Evolutionary conservation across 1,140 invertebrate species (phyloP).

Genomic region (Rhysida immarginata): DNA sequence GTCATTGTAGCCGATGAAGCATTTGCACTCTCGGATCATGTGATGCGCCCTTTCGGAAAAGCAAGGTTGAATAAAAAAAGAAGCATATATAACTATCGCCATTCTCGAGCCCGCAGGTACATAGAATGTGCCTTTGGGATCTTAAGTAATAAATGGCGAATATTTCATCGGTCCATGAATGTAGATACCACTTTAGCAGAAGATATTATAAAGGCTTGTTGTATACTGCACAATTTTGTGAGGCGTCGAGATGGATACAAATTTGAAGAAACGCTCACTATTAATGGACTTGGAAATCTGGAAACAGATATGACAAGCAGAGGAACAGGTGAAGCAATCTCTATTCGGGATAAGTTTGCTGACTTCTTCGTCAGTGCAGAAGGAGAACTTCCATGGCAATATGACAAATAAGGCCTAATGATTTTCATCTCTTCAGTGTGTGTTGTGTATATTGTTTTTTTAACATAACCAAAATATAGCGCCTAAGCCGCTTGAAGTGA

Average conservation of each 20-base stretch:
- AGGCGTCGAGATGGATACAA: not conserved
- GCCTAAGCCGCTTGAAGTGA: too few relatives aligned
- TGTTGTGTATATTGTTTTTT: too few relatives aligned
- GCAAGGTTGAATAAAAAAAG: not conserved
- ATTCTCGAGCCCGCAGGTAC: constrained; percentile 8
- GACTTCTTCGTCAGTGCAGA: too few relatives aligned
- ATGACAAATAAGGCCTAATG: too few relatives aligned
- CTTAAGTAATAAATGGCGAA: constrained; percentile 10
- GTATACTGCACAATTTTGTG: not conserved
- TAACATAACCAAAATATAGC: too few relatives aligned
- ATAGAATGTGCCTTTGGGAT: constrained; percentile 13
- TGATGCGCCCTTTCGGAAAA: constrained; percentile 8
- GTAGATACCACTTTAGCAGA: constrained; percentile 1
- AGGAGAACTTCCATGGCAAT: too few relatives aligned
- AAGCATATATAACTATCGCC: constrained; percentile 11
- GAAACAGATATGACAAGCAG: not conserved
- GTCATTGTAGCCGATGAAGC: constrained; percentile 11
- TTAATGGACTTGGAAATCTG: not conserved
- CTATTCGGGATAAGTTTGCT: too few relatives aligned
- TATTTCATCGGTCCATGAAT: constrained; percentile 11
- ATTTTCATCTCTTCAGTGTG: too few relatives aligned
- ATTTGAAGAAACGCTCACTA: not conserved
- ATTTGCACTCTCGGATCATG: constrained; percentile 7
- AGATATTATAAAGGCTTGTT: not conserved
- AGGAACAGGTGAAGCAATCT: not conserved